Evolutionary conservation across 2,797 vertebrate genomes (phyloP), one percentile per base, ranked within the genome.

Genomic region (Oryzias dopingdopingensis): DNA sequence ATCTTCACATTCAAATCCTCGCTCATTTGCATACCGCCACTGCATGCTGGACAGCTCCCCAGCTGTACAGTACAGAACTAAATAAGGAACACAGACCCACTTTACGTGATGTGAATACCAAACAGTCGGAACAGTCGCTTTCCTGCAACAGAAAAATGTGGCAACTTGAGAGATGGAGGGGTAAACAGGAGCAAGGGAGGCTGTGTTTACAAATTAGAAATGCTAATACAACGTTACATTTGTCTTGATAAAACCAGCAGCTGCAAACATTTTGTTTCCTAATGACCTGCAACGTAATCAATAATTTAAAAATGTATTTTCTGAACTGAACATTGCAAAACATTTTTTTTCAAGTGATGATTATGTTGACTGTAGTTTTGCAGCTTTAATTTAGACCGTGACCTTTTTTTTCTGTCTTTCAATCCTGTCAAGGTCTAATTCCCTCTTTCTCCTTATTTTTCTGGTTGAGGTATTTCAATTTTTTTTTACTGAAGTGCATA

Each of bases 21-120:
- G 77, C 86, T 93, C 86, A 95, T 95, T 95, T 95, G 88, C 93
- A 94, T 95, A 87, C 53, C 72, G 71, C 80, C 56, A 71, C 73
- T 59, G 89, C 76, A 79, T 81, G 84, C 90, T 88, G 90, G 91
- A 88, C 91, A 84, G 75, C 90, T 93, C 93, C 92, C 90, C 89
- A 93, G 92, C 93, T 92, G 91, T 93, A 93, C 87, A 91, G 79
- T 86, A 83, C 65, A 70, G 86, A 85, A 86, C 90, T 93, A 92
- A 94, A 92, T 92, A 91, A 92, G 82, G 91, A 93, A 93, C 87
- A 93, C 87, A 94, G 90, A 92, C 91, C 91, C 92, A 94, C 92
- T 95, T 96, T 94, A 90, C 90, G 94, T 93, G 92, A 91, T 75
- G 86, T 89, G 93, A 93, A 95, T 95, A 92, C 89, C 91, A 94